phyloP scores from a whole-genome alignment of 2,797 vertebrate species.

The Sebastes vulpes region DNA sequence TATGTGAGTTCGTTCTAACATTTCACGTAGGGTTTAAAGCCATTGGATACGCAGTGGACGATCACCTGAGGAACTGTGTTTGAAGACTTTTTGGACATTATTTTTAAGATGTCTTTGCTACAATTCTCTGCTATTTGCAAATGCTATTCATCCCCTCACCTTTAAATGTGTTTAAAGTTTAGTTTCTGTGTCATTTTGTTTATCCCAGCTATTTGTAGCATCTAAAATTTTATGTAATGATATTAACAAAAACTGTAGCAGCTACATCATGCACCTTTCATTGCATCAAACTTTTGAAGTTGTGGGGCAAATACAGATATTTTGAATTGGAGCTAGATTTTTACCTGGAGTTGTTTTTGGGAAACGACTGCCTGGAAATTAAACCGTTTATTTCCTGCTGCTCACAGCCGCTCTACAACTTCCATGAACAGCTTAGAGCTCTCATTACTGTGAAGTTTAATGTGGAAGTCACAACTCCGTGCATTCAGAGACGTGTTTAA shows the following conservation, averaged over 20 bases:
- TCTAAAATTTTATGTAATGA: neutral
- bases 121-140: neutral
- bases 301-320: neutral
- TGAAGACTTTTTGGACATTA: neutral
- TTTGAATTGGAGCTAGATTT: neutral
- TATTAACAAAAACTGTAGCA: neutral
- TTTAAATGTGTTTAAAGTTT: neutral
- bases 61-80: constrained; percentile 62
- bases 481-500: constrained; percentile 8
- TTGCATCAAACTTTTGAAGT: neutral
- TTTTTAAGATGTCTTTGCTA: neutral
- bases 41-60: constrained; percentile 94
- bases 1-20: constrained; percentile 95
- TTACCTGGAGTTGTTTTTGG: constrained; percentile 13
- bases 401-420: constrained; percentile 14
- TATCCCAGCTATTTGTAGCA: neutral
- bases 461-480: neutral
- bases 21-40: constrained; percentile 99
- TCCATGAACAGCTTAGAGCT: constrained; percentile 6
- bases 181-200: constrained; percentile 4
- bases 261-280: neutral
- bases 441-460: neutral
- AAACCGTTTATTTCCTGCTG: constrained; percentile 25
- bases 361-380: constrained; percentile 7
- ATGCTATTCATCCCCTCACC: neutral